Conservation (phyloP, 2,888 invertebrate genomes). For the Synanthedon andrenaeformis region DNA sequence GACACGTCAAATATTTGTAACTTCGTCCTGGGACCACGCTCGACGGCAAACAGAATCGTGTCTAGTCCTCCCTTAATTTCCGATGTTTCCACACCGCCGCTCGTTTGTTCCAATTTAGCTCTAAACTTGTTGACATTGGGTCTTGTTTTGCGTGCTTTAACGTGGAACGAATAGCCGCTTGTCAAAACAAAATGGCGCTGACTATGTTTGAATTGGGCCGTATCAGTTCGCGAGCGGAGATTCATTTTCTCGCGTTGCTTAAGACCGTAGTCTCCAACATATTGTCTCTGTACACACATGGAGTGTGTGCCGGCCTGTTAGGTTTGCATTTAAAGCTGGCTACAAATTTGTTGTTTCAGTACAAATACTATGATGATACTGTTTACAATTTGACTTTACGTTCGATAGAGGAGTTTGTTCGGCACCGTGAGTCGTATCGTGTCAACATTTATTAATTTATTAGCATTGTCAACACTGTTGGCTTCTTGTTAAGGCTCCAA, state of each 20-base stretch:
- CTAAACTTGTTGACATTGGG: conserved; percentile 27
- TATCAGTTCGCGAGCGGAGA: conserved; percentile 68
- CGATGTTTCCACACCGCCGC: conserved; percentile 53
- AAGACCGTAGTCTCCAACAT: conserved; percentile 66
- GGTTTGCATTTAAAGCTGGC: conserved; percentile 68
- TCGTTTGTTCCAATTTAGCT: conserved; percentile 25
- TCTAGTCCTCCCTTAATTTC: conserved; percentile 70
- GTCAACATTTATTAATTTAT: conserved; percentile 54
- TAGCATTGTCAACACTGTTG: conserved; percentile 27
- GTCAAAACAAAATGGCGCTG: conserved; percentile 70
- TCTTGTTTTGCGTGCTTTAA: conserved; percentile 26
- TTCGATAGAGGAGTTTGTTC: conserved; percentile 64
- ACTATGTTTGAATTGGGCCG: conserved; percentile 69
- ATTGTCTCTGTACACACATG: conserved; percentile 66
- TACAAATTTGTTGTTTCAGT: conserved; percentile 69
- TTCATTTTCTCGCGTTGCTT: conserved; percentile 70
- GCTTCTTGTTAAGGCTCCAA: not conserved
- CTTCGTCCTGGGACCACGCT: conserved; percentile 70
- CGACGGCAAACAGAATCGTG: conserved; percentile 69
- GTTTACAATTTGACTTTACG: conserved; percentile 65
- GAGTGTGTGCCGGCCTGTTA: conserved; percentile 63
- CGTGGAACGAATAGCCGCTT: conserved; percentile 52
- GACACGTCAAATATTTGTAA: conserved; percentile 73
- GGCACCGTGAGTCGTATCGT: conserved; percentile 27
- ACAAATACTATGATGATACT: conserved; percentile 68